phyloP scores from a whole-genome alignment of 2,797 vertebrate species.

The Muscicapa striata region DNA sequence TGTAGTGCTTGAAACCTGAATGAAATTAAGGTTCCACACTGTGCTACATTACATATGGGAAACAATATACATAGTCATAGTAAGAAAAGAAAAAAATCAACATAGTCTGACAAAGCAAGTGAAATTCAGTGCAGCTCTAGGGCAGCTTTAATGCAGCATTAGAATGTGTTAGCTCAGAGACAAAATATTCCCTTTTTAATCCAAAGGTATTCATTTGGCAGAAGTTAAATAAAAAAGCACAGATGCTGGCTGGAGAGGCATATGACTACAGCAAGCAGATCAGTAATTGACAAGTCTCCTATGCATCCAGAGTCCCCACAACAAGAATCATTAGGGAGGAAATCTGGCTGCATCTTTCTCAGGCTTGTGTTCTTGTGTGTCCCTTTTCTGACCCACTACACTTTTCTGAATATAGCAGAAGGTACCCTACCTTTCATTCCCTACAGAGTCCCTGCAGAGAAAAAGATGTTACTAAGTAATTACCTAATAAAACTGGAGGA shows the following conservation, averaged over 20 bases:
- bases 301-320: conserved; percentile 14
- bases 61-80: conserved; percentile 64
- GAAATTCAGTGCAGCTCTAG: conserved; percentile 77
- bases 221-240: conserved; percentile 74
- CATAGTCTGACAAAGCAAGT: conserved; percentile 68
- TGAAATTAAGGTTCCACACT: conserved; percentile 72
- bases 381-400: background rate
- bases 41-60: conserved; percentile 80
- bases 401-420: conserved; percentile 2
- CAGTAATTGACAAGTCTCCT: conserved; percentile 58
- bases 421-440: background rate
- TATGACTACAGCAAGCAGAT: conserved; percentile 77
- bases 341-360: conserved; percentile 24
- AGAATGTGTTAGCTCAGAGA: conserved; percentile 72
- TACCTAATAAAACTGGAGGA: conserved; percentile 14
- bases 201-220: conserved; percentile 75
- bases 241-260: conserved; percentile 77
- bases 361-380: background rate
- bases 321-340: background rate
- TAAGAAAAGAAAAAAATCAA: conserved; percentile 46
- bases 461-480: background rate
- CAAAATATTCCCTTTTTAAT: conserved; percentile 72
- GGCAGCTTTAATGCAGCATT: conserved; percentile 78
- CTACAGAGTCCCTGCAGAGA: background rate
- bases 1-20: conserved; percentile 75